Evolutionary conservation across 2,113 vertebrate species (phyloP), one percentile per base, ranked within the genome.

Genomic region (Dissostichus mawsoni): DNA sequence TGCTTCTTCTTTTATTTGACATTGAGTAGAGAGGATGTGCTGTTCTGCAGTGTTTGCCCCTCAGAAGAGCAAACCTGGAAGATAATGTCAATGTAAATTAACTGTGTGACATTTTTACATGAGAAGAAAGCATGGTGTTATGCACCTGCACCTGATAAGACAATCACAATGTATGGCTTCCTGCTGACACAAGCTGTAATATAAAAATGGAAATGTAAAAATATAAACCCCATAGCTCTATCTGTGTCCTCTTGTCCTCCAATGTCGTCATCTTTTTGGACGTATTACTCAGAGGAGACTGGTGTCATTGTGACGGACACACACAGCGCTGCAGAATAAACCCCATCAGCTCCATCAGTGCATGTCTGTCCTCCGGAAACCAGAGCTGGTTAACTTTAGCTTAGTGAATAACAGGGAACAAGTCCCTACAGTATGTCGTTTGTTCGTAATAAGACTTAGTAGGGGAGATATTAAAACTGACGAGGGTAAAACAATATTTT

Each of bases 241-340:
- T 48, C 14, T 18, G 25, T 69, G 84, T 68, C 68, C 77, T 78
- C 66, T 0, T 18, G 14, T 48, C 36, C 55, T 76, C 25, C 53
- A 3, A 23, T 51, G 66, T 11, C 12, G 25, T 75, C 67, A 74
- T 65, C 56, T 14, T 36, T 67, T 57, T 53, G 7, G n/a, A 44
- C 61, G 56, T 58, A 11, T 74, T 72, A 64, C 72, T 65, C 69
- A 29, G 68, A 47, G 48, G 45, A 79, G 82, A 56, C 11, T 51
- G 57, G 45, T 83, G 72, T 75, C 63, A 80, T 33, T 58, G 69
- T 68, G 70, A n/a, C 55, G 9, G 53, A 59, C 67, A 55, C 47
- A 73, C 48, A 20, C 66, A 57, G 14, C n/a, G 68, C 64, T 61
- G 69, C 74, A 74, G 69, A 52, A 48, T 76, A 58, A 85, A 20